Evolutionary conservation across 2,113 vertebrate species (phyloP).

Genomic region (Macaca mulatta): DNA sequence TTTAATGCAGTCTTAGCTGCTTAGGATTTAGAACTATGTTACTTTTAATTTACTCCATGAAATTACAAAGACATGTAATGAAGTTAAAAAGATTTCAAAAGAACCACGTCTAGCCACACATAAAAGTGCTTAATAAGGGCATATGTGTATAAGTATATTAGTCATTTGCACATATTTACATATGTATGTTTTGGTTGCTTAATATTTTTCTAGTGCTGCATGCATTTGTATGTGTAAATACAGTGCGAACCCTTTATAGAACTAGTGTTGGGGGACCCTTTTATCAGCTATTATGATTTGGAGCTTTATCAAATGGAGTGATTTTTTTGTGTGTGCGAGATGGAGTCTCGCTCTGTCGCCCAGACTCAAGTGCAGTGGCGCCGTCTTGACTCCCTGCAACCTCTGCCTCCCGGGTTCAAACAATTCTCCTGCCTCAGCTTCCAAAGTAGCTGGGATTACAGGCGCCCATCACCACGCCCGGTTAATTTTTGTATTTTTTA

Average conservation of each 20-base stretch:
- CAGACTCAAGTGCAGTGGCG: no score
- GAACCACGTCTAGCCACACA: slow-evolving; percentile 49
- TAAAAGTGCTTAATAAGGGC: slow-evolving; percentile 29
- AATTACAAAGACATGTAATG: slow-evolving; percentile 62
- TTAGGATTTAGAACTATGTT: slow-evolving; percentile 47
- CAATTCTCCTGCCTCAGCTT: no score
- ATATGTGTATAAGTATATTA: neutral
- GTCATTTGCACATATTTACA: neutral
- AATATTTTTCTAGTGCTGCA: neutral
- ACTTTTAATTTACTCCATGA: slow-evolving; percentile 57
- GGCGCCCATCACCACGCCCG: no score
- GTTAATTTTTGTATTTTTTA: no score
- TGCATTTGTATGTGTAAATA: neutral
- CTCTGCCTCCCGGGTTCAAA: no score
- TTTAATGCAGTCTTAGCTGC: slow-evolving; percentile 54
- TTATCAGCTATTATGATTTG: neutral
- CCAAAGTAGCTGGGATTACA: no score
- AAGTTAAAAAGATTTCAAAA: slow-evolving; percentile 28
- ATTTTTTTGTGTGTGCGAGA: neutral
- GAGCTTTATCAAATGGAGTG: neutral
- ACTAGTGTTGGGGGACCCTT: neutral
- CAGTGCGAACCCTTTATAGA: neutral
- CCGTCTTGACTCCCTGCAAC: no score
- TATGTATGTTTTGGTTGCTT: neutral
- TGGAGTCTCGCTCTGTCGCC: no score